A percentile compares a stretch with the other conserved stretches of the same genome.
Evolutionary conservation across 2,113 vertebrate genomes (phyloP).

Genomic region (Melanotaenia duboulayi): DNA sequence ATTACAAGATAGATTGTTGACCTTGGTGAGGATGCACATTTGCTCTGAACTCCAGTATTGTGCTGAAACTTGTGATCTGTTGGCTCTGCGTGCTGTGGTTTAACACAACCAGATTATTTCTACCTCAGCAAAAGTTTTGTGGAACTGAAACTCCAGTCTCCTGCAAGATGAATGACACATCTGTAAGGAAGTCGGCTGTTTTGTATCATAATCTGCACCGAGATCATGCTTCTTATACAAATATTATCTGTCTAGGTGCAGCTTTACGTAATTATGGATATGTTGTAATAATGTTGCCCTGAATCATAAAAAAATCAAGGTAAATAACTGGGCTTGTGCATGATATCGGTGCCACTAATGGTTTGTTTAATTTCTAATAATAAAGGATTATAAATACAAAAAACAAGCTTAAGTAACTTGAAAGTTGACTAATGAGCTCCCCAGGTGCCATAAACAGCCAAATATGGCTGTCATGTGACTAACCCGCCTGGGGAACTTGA

Average conservation of each 20-base stretch:
- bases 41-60: conserved; percentile 10
- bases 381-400: not conserved
- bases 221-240: conserved; percentile 5
- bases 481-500: conserved; percentile 10
- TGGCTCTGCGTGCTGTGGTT: not conserved
- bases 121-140: conserved; percentile 3
- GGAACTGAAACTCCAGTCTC: conserved; percentile 38
- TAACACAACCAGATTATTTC: conserved; percentile 16
- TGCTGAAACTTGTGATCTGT: not conserved
- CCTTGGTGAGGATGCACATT: not conserved
- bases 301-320: not conserved
- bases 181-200: conserved; percentile 2
- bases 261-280: not conserved
- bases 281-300: too few relatives aligned
- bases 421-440: too few relatives aligned
- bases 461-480: conserved; percentile 17
- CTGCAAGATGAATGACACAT: conserved; percentile 10
- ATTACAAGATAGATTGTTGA: too few relatives aligned
- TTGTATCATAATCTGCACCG: not conserved
- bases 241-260: not conserved
- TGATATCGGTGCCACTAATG: not conserved
- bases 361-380: too few relatives aligned
- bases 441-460: conserved; percentile 11
- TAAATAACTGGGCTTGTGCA: not conserved
- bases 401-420: conserved; percentile 17